These are phyloP conservation scores for Euwallacea similis DNA, from an alignment of 1,140 invertebrate species.

Conservation along the genomic window DNA sequence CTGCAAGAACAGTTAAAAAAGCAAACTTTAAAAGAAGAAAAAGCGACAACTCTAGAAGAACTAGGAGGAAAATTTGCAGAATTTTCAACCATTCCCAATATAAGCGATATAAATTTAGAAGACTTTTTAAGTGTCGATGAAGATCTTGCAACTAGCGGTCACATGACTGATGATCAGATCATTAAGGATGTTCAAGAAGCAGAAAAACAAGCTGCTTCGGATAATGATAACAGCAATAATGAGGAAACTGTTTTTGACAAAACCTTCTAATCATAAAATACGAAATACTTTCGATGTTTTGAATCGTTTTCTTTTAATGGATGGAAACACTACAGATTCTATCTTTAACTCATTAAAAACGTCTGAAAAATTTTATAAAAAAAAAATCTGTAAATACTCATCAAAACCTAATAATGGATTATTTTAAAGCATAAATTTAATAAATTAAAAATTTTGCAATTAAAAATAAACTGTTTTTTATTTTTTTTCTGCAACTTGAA, in stretches of 20 bases:
- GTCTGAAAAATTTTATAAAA: not conserved
- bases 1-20: slow-evolving; percentile 9
- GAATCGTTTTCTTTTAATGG: not conserved
- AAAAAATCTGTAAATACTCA: not conserved
- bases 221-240: not conserved
- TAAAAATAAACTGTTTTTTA: not conserved
- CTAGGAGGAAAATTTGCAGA: not conserved
- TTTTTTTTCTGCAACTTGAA: not conserved
- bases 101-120: not conserved
- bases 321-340: slow-evolving; percentile 6
- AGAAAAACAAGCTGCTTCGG: not conserved
- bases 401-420: slow-evolving; percentile 11
- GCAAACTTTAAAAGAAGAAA: not conserved
- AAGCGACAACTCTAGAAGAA: not conserved
- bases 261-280: not conserved
- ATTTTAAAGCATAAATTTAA: slow-evolving; percentile 9
- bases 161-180: not conserved
- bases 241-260: slow-evolving; percentile 2
- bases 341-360: slow-evolving; percentile 4
- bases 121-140: not conserved
- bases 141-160: not conserved
- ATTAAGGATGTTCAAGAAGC: no score
- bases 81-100: not conserved
- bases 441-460: not conserved
- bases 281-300: slow-evolving; percentile 4